These are phyloP conservation scores for Teinopalpus imperialis DNA, from an alignment of 2,888 invertebrate species.

Conservation along the genomic window DNA sequence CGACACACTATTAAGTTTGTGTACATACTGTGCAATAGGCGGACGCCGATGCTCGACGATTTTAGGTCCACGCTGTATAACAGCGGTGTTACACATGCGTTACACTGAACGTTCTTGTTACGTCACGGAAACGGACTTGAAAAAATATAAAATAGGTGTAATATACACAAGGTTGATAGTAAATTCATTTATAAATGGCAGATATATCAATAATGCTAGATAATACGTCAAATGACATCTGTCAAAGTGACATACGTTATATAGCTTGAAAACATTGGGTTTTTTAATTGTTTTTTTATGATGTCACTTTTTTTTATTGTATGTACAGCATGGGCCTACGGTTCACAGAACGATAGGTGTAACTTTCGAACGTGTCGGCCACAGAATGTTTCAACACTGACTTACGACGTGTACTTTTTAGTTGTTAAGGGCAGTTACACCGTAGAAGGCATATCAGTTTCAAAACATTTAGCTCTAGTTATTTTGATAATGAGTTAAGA, in stretches of 20 bases:
- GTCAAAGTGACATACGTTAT: background rate
- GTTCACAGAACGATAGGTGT: background rate
- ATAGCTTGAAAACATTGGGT: too few species aligned
- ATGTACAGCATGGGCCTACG: constrained; percentile 1
- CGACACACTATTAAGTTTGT: constrained; percentile 34
- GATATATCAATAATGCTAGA: too few species aligned
- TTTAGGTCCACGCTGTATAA: background rate
- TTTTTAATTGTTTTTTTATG: too few species aligned
- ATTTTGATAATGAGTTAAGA: constrained; percentile 48
- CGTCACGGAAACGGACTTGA: too few species aligned
- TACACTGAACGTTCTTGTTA: background rate
- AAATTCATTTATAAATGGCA: too few species aligned
- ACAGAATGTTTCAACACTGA: constrained; percentile 23
- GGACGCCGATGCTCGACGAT: background rate
- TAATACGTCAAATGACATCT: background rate
- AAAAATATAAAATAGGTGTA: too few species aligned
- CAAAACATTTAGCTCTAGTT: constrained; percentile 53
- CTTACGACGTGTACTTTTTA: constrained; percentile 3
- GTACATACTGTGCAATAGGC: constrained; percentile 38
- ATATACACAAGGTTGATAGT: too few species aligned
- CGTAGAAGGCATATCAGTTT: constrained; percentile 65
- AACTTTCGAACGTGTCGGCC: constrained; percentile 6
- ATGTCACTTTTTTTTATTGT: too few species aligned
- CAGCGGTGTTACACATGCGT: background rate
- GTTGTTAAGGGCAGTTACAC: constrained; percentile 42